These are phyloP conservation scores for Crotophaga sulcirostris DNA, from an alignment of 2,113 vertebrate species.

Conservation along the genomic window DNA sequence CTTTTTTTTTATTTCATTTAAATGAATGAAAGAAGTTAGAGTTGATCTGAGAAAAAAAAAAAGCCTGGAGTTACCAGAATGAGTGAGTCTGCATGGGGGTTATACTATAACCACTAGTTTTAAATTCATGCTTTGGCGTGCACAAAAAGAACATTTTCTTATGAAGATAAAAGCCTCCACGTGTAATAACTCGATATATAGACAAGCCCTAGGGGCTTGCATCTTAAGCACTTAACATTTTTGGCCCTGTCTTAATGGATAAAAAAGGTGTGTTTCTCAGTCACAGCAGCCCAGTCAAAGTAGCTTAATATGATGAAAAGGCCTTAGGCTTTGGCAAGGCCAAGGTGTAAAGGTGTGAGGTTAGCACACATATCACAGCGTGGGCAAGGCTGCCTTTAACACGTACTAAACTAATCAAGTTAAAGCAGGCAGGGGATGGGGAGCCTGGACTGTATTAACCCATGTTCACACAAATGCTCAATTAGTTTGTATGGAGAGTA, in stretches of 20 bases:
- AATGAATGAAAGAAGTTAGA: neutral
- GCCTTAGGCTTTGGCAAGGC: conserved; percentile 34
- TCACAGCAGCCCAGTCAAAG: conserved; percentile 42
- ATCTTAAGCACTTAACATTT: conserved; percentile 62
- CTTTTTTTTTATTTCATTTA: neutral
- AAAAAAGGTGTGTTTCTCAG: conserved; percentile 54
- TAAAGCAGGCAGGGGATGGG: neutral
- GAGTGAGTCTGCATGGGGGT: neutral
- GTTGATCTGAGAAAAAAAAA: neutral
- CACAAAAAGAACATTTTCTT: conserved; percentile 56
- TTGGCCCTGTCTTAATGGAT: conserved; percentile 61
- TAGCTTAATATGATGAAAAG: conserved; percentile 41
- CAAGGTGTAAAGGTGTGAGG: conserved; percentile 43
- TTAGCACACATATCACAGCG: neutral
- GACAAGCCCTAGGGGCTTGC: conserved; percentile 55
- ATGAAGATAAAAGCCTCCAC: conserved; percentile 62
- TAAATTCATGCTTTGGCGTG: conserved; percentile 42
- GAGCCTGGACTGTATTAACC: neutral
- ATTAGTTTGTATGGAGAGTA: neutral
- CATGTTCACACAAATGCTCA: rapidly evolving
- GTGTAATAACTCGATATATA: conserved; percentile 66
- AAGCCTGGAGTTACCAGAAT: neutral
- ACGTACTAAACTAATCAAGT: neutral
- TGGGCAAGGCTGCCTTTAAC: conserved; percentile 15
- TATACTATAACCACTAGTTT: conserved; percentile 32